These are phyloP conservation scores for Amblyopsis rosae DNA, from an alignment of 2,113 vertebrate species.

Conservation along the genomic window DNA sequence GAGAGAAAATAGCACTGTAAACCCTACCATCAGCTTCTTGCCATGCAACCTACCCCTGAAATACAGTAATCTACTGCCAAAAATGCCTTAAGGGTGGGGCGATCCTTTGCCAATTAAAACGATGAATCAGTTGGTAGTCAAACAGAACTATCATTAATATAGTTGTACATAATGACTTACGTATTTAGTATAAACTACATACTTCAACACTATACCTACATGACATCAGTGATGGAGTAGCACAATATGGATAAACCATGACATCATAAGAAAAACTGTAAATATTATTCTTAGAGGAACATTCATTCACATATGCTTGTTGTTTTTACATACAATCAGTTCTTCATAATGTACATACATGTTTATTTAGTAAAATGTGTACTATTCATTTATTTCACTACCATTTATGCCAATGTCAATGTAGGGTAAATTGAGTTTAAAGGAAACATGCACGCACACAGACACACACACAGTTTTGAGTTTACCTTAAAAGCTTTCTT, in stretches of 20 bases:
- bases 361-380: no score
- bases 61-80: constrained; percentile 49
- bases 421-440: no score
- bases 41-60: constrained; percentile 59
- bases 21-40: constrained; percentile 62
- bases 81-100: constrained; percentile 52
- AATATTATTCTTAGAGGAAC: neutral
- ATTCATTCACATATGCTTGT: neutral
- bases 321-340: no score
- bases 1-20: constrained; percentile 29
- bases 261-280: no score
- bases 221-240: neutral
- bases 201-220: neutral
- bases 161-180: constrained; percentile 9
- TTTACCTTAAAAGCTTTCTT: no score
- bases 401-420: no score
- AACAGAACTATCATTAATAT: constrained; percentile 31
- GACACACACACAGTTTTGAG: no score
- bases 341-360: no score
- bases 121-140: constrained; percentile 50
- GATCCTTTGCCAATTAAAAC: constrained; percentile 42
- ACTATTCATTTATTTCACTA: no score
- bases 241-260: no score
- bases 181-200: neutral
- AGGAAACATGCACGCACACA: no score